Conservation (phyloP, 2,797 vertebrate species). For the Eupleurogrammus muticus region DNA sequence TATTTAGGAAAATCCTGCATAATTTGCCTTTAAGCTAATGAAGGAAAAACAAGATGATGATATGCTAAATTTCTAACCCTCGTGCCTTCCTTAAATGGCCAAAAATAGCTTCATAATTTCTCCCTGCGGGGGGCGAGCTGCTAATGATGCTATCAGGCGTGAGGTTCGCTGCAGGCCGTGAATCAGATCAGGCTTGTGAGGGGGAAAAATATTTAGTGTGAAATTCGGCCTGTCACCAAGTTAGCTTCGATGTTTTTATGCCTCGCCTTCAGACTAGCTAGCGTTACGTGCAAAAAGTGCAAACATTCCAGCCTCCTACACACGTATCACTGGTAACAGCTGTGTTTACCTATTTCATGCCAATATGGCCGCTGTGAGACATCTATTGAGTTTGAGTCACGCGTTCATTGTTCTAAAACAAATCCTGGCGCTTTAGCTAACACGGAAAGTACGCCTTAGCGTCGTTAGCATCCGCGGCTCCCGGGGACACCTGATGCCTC, state of each 20-base stretch:
- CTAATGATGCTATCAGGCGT: conserved; percentile 14
- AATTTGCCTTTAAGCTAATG: background rate
- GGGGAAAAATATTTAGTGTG: conserved; percentile 23
- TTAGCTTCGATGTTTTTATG: conserved; percentile 56
- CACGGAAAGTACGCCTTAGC: conserved; percentile 27
- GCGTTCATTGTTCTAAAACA: background rate
- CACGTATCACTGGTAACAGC: too few species aligned
- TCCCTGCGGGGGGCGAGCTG: background rate
- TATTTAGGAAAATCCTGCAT: too few species aligned
- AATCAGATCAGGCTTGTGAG: conserved; percentile 38
- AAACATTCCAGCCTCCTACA: too few species aligned
- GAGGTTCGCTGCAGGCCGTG: conserved; percentile 44
- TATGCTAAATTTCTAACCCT: background rate
- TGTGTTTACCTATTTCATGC: too few species aligned
- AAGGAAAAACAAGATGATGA: background rate
- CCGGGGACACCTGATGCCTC: conserved; percentile 69
- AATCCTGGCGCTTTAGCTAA: conserved; percentile 12
- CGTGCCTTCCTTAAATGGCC: background rate
- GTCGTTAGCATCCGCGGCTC: conserved; percentile 43
- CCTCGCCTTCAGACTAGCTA: conserved; percentile 39
- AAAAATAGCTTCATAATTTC: conserved; percentile 22
- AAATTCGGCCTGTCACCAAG: conserved; percentile 40
- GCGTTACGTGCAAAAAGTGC: background rate
- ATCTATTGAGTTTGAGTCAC: background rate
- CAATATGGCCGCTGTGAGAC: too few species aligned